Conservation (phyloP, 2,888 invertebrate species). For the Amiota minor region DNA sequence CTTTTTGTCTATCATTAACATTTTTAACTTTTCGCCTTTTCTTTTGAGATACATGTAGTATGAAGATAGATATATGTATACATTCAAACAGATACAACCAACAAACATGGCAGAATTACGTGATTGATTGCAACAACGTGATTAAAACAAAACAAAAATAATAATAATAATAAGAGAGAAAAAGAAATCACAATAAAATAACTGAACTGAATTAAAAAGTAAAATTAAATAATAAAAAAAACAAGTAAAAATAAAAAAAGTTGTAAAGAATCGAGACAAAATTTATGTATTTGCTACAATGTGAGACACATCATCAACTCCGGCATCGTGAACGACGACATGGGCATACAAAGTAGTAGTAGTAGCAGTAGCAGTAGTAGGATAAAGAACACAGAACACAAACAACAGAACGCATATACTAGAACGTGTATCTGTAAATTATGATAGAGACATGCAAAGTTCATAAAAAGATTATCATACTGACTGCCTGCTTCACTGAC, state of each 20-base stretch:
- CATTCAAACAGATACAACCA: constrained; percentile 50
- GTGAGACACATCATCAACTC: constrained; percentile 45
- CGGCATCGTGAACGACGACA: constrained; percentile 56
- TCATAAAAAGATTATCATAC: neutral
- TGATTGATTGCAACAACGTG: constrained; percentile 61
- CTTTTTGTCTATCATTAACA: neutral
- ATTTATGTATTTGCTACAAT: constrained; percentile 58
- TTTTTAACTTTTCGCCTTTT: constrained; percentile 44
- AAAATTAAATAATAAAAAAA: constrained; percentile 50
- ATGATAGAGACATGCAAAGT: neutral
- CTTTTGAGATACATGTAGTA: constrained; percentile 51
- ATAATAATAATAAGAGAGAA: constrained; percentile 37
- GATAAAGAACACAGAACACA: no score
- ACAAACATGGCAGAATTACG: constrained; percentile 60
- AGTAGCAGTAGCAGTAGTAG: no score
- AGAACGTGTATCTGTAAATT: neutral
- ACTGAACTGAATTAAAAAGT: constrained; percentile 35
- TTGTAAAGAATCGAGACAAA: constrained; percentile 51
- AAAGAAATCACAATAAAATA: neutral
- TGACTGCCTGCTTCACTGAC: no score
- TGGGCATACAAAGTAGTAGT: constrained; percentile 59
- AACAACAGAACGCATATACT: constrained; percentile 5
- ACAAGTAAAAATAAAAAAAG: constrained; percentile 42
- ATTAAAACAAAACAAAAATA: constrained; percentile 48
- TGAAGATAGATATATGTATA: constrained; percentile 50